phyloP scores from a whole-genome alignment of 2,113 vertebrate species.

The Sander lucioperca region DNA sequence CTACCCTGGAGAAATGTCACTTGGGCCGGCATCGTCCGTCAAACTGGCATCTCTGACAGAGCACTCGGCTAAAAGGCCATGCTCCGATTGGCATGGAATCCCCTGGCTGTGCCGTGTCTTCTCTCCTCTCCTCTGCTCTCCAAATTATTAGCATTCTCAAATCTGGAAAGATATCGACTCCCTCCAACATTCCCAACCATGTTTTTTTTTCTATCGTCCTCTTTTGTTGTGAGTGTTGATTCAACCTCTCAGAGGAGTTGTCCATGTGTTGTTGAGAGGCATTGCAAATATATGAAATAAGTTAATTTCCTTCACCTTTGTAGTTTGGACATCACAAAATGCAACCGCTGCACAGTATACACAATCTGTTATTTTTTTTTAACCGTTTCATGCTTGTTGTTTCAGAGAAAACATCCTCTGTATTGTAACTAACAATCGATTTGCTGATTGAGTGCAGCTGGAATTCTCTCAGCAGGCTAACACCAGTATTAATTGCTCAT shows the following conservation, averaged over 20 bases:
- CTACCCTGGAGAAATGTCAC: slow-evolving; percentile 81
- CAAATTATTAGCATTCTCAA: slow-evolving; percentile 45
- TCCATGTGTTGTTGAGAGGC: neutral
- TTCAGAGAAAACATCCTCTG: neutral
- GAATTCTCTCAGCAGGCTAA: slow-evolving; percentile 37
- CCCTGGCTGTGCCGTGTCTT: slow-evolving; percentile 70
- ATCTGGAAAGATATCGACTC: slow-evolving; percentile 13
- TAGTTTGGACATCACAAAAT: slow-evolving; percentile 9
- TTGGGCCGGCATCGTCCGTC: slow-evolving; percentile 72
- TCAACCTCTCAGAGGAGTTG: slow-evolving; percentile 21
- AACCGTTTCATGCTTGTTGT: slow-evolving; percentile 26
- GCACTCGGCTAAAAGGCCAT: slow-evolving; percentile 78
- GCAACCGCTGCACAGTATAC: neutral
- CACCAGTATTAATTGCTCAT: slow-evolving; percentile 68
- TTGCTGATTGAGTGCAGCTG: slow-evolving; percentile 50
- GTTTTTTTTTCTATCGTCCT: neutral
- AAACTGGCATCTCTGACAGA: slow-evolving; percentile 82
- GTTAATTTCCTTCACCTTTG: neutral
- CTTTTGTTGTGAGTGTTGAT: neutral
- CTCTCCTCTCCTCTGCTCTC: slow-evolving; percentile 27
- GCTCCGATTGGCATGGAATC: slow-evolving; percentile 80
- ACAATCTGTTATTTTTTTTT: slow-evolving; percentile 12
- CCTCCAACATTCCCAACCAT: neutral
- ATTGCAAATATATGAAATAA: neutral
- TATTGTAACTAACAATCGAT: slow-evolving; percentile 49